Conservation (phyloP, 2,797 vertebrate genomes). For the Champsocephalus esox region DNA sequence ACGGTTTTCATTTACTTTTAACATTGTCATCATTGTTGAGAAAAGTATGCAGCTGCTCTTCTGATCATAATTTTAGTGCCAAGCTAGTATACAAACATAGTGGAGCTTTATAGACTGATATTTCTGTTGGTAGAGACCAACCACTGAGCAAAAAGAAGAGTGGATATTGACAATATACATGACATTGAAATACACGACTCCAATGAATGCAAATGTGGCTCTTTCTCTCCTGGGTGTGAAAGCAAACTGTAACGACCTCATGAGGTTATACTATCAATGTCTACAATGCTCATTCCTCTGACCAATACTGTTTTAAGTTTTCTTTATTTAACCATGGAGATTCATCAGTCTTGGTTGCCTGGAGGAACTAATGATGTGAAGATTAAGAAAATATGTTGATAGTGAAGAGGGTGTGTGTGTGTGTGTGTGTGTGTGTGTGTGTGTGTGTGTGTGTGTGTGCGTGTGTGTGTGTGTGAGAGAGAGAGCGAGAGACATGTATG, state of each 20-base stretch:
- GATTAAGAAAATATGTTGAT: not conserved
- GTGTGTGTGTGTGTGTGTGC: not conserved
- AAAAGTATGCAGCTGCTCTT: not conserved
- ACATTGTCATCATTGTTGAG: not conserved
- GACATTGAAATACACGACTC: not conserved
- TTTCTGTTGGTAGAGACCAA: not conserved
- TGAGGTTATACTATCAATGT: not conserved
- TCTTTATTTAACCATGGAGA: not conserved
- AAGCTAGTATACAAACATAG: not conserved
- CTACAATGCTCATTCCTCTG: too few species aligned
- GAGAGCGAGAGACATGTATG: not conserved
- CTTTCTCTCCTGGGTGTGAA: too few species aligned
- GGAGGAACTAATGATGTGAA: not conserved
- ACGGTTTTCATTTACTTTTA: not conserved
- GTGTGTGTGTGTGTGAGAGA: not conserved
- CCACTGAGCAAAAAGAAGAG: not conserved
- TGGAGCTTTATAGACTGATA: not conserved
- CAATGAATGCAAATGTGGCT: too few species aligned
- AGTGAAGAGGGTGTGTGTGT: not conserved
- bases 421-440: not conserved
- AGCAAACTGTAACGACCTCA: not conserved
- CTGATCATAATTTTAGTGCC: not conserved
- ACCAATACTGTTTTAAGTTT: not conserved
- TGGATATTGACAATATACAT: not conserved
- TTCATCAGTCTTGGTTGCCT: not conserved